A percentile compares a stretch with the other conserved stretches of the same genome.
phyloP scores from a whole-genome alignment of 2,888 invertebrate species.

The Pristionchus maxplancki region DNA sequence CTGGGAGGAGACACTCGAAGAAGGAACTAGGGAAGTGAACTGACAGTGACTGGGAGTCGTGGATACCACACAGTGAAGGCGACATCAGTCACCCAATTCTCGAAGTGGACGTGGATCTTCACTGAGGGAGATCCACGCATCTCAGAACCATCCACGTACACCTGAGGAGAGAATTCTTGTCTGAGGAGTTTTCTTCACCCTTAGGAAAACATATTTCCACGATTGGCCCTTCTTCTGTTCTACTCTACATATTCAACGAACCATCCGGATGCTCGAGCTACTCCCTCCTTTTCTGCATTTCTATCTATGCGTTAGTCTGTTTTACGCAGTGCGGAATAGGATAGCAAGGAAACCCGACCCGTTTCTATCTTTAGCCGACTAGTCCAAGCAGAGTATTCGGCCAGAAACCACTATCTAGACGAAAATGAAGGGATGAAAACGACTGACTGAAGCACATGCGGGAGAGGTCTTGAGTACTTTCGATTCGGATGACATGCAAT shows the following conservation, averaged over 20 bases:
- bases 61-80: slow-evolving; percentile 75
- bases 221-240: not conserved
- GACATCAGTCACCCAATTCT: slow-evolving; percentile 62
- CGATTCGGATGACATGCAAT: slow-evolving; percentile 71
- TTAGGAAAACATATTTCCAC: not conserved
- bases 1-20: no score
- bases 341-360: slow-evolving; percentile 12
- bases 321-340: slow-evolving; percentile 3
- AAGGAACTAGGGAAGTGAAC: not conserved
- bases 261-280: not conserved
- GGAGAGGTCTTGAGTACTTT: slow-evolving; percentile 74
- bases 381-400: not conserved
- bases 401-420: not conserved
- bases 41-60: slow-evolving; percentile 67
- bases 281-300: not conserved
- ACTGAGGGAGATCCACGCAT: slow-evolving; percentile 65
- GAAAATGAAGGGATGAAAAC: not conserved
- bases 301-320: not conserved
- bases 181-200: not conserved
- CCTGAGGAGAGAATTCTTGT: slow-evolving; percentile 37
- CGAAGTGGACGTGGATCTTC: slow-evolving; percentile 68
- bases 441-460: slow-evolving; percentile 70
- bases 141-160: slow-evolving; percentile 75
- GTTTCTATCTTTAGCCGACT: slow-evolving; percentile 15
- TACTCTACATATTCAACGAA: not conserved